Evolutionary conservation across 2,888 invertebrate genomes (phyloP).

Genomic region (Drosophila picticornis): DNA sequence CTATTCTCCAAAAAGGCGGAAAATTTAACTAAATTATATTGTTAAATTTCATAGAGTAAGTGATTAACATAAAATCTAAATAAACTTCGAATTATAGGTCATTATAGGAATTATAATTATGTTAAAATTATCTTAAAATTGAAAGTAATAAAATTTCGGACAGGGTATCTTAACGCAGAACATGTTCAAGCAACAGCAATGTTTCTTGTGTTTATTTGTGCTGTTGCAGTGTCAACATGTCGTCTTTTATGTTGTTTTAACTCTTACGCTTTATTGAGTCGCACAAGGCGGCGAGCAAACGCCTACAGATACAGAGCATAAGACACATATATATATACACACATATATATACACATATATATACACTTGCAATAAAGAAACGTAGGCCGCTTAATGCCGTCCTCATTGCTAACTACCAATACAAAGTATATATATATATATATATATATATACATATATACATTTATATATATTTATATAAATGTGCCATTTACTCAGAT

Average conservation of each 20-base stretch:
- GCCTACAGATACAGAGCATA: slow-evolving; percentile 38
- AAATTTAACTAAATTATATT: neutral
- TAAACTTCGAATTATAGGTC: neutral
- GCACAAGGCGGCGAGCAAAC: slow-evolving; percentile 27
- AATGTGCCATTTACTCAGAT: slow-evolving; percentile 4
- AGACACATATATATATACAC: slow-evolving; percentile 8
- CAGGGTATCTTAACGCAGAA: slow-evolving; percentile 2
- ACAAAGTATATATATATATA: slow-evolving; percentile 30
- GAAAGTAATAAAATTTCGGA: neutral
- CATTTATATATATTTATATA: slow-evolving; percentile 9
- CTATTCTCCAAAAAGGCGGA: neutral
- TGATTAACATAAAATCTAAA: neutral
- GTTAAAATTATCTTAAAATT: neutral
- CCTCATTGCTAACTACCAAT: slow-evolving; percentile 50
- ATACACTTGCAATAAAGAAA: slow-evolving; percentile 9
- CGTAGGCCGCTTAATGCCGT: slow-evolving; percentile 37
- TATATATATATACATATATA: slow-evolving; percentile 1
- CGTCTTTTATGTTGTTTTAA: slow-evolving; percentile 57
- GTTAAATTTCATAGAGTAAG: neutral
- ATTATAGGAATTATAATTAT: too few relatives aligned
- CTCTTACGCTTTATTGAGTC: slow-evolving; percentile 64
- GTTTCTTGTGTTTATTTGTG: slow-evolving; percentile 38
- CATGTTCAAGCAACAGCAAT: neutral
- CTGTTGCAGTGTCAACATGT: slow-evolving; percentile 45
- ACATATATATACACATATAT: slow-evolving; percentile 3